phyloP scores from a whole-genome alignment of 1,140 invertebrate species.

The Adelges cooleyi region DNA sequence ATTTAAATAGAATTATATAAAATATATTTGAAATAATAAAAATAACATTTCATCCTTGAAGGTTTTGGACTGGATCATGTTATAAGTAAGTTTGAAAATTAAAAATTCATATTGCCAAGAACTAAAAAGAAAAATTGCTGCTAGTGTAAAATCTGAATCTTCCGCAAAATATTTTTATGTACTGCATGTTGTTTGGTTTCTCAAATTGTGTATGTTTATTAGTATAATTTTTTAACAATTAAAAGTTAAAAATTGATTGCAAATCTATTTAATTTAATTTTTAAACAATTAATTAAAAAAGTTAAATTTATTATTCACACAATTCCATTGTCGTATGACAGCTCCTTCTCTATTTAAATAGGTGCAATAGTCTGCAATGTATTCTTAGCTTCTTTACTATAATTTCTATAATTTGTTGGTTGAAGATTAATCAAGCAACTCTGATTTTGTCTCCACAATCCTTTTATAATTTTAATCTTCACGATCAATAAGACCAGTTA shows the following conservation, averaged over 20 bases:
- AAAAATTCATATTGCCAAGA: conserved; percentile 26
- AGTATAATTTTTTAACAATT: neutral
- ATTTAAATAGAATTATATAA: neutral
- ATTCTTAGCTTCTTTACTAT: neutral
- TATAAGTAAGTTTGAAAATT: conserved; percentile 19
- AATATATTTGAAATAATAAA: neutral
- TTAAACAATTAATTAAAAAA: conserved; percentile 6
- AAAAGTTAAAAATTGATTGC: neutral
- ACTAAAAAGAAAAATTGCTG: conserved; percentile 17
- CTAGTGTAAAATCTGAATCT: conserved; percentile 1
- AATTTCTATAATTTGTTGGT: conserved; percentile 5
- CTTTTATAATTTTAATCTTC: conserved; percentile 24
- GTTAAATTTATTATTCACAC: neutral
- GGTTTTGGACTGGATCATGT: conserved; percentile 21
- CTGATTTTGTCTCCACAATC: neutral
- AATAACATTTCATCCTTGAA: neutral
- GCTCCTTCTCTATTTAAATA: conserved; percentile 31
- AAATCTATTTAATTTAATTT: neutral
- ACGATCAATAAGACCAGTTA: conserved; percentile 31
- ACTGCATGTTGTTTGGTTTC: conserved; percentile 22
- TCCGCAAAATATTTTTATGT: conserved; percentile 5
- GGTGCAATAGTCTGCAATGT: conserved; percentile 28
- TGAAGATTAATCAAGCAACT: neutral
- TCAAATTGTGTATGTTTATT: neutral
- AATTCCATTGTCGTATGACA: conserved; percentile 30